Evolutionary conservation across 1,140 invertebrate species (phyloP), one percentile per base, ranked within the genome.

Genomic region (Brachionus rubens): DNA sequence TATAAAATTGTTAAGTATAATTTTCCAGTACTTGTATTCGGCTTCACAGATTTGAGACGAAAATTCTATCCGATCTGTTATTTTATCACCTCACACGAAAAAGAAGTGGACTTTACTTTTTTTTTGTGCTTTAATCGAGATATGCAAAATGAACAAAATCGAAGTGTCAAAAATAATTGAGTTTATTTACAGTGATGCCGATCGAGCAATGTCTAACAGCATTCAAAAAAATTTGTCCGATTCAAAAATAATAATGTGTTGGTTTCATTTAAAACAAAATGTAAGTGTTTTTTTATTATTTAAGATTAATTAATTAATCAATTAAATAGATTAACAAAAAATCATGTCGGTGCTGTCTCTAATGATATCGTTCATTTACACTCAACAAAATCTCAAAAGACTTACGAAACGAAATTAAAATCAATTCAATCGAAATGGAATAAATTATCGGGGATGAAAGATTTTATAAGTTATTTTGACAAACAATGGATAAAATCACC

Each of bases 31-130:
- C 16, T 52, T 52, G 48, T 52, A 21, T 52, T 52, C 24, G 48
- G 48, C 9, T 52, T 16, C 24, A 52, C 48, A 21, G 48, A 52
- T 52, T 21, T 52, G 9, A 52, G 48, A 52, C n/a, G 48, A 52
- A 52, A 52, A 24, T 52, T 52, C 24, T 52, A 52, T 24, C 48
- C 48, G 16, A 21, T 16, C 24, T 52, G 48, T 24, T 52, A 21
- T 52, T 52, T 52, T 24, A 52, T 52, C 19, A 52, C 48, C 6
- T 52, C 48, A 52, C 48, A 52, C 24, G 48, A 52, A 52, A n/a
- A 52, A 24, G 48, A 52, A 52, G 9, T 52, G 24, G 48, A 52
- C 24, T 52, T 21, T 24, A 52, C 16, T 52, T 52, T 52, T 52
- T 52, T 52, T 24, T 52, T n/a, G 48, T 21, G 7, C 48, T 21